Percentiles rank a stretch among this genome's conserved stretches.
Conservation (phyloP, 1,140 invertebrate species). For the Sarcophaga peregrina region DNA sequence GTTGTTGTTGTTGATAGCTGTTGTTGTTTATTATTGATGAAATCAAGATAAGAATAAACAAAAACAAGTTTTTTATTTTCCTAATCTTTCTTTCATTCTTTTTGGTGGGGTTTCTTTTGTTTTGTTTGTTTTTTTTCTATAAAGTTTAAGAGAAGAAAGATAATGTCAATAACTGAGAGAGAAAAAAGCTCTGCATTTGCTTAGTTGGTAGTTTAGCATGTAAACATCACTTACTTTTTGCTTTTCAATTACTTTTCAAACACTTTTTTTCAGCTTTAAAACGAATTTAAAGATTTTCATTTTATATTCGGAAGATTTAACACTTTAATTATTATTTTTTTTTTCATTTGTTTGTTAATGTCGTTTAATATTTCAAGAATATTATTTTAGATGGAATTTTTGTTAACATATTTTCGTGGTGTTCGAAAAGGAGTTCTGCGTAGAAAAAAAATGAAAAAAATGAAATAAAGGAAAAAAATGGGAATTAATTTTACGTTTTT, state of each 20-base stretch:
- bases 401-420: neutral
- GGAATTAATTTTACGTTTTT: too few relatives aligned
- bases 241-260: too few relatives aligned
- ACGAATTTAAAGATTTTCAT: too few relatives aligned
- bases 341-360: neutral
- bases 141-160: neutral
- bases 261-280: too few relatives aligned
- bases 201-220: too few relatives aligned
- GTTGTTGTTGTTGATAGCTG: neutral
- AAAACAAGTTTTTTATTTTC: slow-evolving; percentile 12
- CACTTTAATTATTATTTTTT: neutral
- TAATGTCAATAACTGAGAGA: neutral
- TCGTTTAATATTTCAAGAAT: neutral
- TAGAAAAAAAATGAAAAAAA: neutral
- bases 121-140: neutral
- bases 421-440: neutral
- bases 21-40: neutral
- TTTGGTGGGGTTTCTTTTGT: too few relatives aligned
- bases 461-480: neutral
- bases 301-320: neutral
- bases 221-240: too few relatives aligned
- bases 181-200: neutral
- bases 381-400: neutral
- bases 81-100: neutral
- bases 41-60: slow-evolving; percentile 27